Evolutionary conservation across 2,888 invertebrate species (phyloP).

Genomic region (Trissolcus brochymenae): DNA sequence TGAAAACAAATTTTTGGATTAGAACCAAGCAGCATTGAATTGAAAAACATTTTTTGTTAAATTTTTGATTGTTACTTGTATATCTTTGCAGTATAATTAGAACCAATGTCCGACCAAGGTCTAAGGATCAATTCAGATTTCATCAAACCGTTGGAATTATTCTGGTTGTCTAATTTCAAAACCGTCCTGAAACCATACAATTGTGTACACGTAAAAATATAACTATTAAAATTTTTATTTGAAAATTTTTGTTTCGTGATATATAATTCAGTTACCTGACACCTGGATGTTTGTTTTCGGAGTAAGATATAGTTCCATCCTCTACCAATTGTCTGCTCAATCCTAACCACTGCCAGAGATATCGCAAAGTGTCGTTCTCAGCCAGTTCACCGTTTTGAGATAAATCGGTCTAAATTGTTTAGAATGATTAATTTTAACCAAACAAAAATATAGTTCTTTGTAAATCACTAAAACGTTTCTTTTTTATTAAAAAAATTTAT

Average conservation of each 20-base stretch:
- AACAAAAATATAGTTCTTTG: neutral
- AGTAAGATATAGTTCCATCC: constrained; percentile 80
- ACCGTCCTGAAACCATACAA: constrained; percentile 72
- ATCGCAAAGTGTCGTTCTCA: constrained; percentile 85
- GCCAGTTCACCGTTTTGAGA: constrained; percentile 88
- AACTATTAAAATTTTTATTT: neutral
- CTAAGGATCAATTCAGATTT: constrained; percentile 81
- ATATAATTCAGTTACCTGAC: constrained; percentile 70
- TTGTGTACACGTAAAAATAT: neutral
- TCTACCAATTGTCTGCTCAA: constrained; percentile 84
- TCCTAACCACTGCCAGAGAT: constrained; percentile 90
- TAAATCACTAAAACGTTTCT: neutral
- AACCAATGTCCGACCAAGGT: constrained; percentile 82
- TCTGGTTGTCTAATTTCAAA: constrained; percentile 78
- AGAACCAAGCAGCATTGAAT: no score
- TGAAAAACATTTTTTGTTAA: neutral
- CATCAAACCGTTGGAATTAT: constrained; percentile 71
- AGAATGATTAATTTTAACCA: neutral
- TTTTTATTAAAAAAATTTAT: neutral
- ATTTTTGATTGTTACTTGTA: constrained; percentile 77
- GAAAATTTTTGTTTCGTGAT: neutral
- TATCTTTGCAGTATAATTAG: constrained; percentile 78
- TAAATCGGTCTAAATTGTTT: constrained; percentile 80
- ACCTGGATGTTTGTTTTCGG: constrained; percentile 81
- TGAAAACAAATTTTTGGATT: no score